Conservation (phyloP, 2,888 invertebrate species). For the Listrodromus nycthemerus region DNA sequence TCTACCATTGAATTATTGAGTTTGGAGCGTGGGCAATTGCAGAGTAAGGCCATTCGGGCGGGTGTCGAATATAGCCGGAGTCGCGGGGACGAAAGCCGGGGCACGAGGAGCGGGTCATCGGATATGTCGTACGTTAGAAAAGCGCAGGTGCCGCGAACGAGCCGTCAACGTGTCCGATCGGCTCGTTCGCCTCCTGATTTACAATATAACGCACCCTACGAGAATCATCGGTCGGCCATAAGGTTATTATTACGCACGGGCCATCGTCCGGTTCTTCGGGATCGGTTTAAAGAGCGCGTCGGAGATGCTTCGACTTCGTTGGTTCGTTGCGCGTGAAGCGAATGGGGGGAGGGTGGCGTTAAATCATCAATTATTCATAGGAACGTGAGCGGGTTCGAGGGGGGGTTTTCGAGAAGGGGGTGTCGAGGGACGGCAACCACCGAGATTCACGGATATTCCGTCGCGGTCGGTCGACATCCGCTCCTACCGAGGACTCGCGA, state of each 20-base stretch:
- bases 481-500: background rate
- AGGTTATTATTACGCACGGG: background rate
- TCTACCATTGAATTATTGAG: constrained; percentile 54
- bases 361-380: constrained; percentile 61
- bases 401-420: constrained; percentile 35
- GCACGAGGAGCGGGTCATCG: constrained; percentile 26
- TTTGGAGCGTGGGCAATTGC: constrained; percentile 31
- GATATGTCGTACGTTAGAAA: constrained; percentile 32
- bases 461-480: constrained; percentile 15
- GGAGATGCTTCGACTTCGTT: constrained; percentile 25
- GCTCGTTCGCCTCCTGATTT: constrained; percentile 61
- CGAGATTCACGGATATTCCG: constrained; percentile 5
- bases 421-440: constrained; percentile 40
- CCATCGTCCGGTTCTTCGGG: constrained; percentile 17
- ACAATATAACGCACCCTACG: constrained; percentile 24
- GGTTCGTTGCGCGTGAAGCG: constrained; percentile 29
- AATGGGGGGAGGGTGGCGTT: constrained; percentile 34
- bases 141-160: constrained; percentile 59
- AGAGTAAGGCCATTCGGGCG: constrained; percentile 5
- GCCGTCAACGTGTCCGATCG: constrained; percentile 41
- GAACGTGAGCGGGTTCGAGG: constrained; percentile 7
- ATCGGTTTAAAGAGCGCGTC: constrained; percentile 29
- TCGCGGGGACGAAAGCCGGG: constrained; percentile 5
- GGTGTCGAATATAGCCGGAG: background rate
- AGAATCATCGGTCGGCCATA: constrained; percentile 47